phyloP scores from a whole-genome alignment of 2,797 vertebrate genomes.

The Okamejei kenojei region DNA sequence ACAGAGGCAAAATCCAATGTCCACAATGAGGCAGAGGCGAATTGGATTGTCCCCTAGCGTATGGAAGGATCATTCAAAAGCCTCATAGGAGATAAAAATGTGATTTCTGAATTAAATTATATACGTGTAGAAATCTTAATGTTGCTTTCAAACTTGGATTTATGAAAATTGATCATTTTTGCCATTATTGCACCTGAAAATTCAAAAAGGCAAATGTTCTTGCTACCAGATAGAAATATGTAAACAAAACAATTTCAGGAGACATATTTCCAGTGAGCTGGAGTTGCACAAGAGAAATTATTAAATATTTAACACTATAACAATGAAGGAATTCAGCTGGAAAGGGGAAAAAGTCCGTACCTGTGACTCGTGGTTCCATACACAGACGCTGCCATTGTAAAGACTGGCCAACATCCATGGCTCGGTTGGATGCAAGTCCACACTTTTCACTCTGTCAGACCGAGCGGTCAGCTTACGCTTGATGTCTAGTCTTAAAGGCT shows the following conservation, averaged over 20 bases:
- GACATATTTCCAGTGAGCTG: background rate
- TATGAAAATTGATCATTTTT: too few species aligned
- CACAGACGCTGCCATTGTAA: constrained; percentile 95
- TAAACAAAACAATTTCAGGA: background rate
- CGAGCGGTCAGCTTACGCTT: constrained; percentile 92
- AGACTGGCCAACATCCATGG: constrained; percentile 98
- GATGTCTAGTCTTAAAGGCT: constrained; percentile 97
- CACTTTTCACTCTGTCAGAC: constrained; percentile 94
- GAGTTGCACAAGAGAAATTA: background rate
- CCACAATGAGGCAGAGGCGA: too few species aligned
- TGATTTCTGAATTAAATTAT: too few species aligned
- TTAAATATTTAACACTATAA: background rate
- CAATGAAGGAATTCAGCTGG: background rate
- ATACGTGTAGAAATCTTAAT: too few species aligned
- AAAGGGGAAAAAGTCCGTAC: constrained; percentile 50
- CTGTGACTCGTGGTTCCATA: constrained; percentile 98
- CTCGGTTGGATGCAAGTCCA: constrained; percentile 91
- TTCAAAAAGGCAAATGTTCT: background rate
- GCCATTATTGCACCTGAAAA: too few species aligned
- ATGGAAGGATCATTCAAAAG: too few species aligned
- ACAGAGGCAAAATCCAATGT: too few species aligned
- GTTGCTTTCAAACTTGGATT: too few species aligned
- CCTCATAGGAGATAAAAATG: too few species aligned
- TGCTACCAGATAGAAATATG: background rate
- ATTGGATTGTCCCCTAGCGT: too few species aligned